A percentile compares a stretch with the other conserved stretches of the same genome.
phyloP scores from a whole-genome alignment of 1,140 invertebrate species.

The Caerostris darwini region DNA sequence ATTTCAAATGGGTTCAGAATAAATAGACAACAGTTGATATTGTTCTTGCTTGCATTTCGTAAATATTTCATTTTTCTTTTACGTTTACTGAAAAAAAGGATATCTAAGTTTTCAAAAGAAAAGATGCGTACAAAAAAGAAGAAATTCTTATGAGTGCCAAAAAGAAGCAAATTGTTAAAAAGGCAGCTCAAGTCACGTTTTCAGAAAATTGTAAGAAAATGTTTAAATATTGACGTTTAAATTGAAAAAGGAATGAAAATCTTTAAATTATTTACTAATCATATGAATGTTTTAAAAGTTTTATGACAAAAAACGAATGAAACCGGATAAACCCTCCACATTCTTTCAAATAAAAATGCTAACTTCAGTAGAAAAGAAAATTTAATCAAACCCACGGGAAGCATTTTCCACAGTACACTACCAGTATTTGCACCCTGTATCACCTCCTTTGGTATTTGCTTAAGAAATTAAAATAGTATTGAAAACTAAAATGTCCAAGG shows the following conservation, averaged over 20 bases:
- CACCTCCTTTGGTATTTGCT: constrained; percentile 53
- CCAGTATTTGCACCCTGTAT: constrained; percentile 44
- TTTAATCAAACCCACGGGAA: constrained; percentile 34
- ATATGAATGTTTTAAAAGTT: neutral
- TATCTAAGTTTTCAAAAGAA: neutral
- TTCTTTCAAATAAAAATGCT: constrained; percentile 10
- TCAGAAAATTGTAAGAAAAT: neutral
- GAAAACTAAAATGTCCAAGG: neutral
- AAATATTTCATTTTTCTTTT: too few species aligned
- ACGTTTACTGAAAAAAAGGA: too few species aligned
- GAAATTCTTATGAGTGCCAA: too few species aligned
- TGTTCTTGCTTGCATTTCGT: too few species aligned
- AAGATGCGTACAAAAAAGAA: too few species aligned
- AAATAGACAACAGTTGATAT: too few species aligned
- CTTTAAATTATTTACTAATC: neutral
- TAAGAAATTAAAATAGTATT: constrained; percentile 72
- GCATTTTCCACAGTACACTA: neutral
- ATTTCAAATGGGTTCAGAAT: too few species aligned
- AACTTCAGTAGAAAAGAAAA: neutral
- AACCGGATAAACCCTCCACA: neutral
- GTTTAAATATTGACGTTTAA: constrained; percentile 33
- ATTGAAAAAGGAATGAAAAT: neutral
- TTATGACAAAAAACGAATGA: neutral
- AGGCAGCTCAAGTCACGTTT: constrained; percentile 12
- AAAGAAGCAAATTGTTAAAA: neutral